phyloP scores from a whole-genome alignment of 2,113 vertebrate species.

The Myiopsitta monachus region DNA sequence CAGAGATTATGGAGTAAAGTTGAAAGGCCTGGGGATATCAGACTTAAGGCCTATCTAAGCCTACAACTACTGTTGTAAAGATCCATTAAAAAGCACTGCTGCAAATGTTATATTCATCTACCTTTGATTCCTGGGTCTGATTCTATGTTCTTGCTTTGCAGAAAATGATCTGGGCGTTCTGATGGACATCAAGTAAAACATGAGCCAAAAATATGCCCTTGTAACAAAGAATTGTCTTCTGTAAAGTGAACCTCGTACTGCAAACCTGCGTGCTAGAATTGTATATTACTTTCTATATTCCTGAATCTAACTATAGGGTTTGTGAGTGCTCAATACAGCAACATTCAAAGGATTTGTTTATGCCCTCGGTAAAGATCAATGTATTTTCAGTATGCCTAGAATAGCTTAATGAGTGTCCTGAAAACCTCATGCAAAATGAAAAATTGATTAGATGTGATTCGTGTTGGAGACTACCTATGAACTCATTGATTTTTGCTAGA shows the following conservation, averaged over 20 bases:
- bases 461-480: background rate
- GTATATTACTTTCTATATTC: background rate
- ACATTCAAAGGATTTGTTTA: slow-evolving; percentile 2
- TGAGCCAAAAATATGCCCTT: background rate
- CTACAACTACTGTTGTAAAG: background rate
- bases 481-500: slow-evolving; percentile 25
- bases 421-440: slow-evolving; percentile 1
- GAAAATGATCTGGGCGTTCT: background rate
- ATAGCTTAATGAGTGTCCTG: slow-evolving; percentile 15
- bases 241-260: background rate
- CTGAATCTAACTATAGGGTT: background rate
- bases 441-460: slow-evolving; percentile 39
- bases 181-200: background rate
- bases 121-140: background rate
- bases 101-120: background rate
- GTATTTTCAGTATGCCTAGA: slow-evolving; percentile 25
- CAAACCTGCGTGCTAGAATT: background rate
- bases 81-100: background rate
- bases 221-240: background rate
- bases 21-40: background rate
- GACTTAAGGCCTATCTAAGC: background rate
- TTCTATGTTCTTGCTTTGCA: background rate
- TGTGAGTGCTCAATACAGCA: background rate
- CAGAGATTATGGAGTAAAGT: background rate
- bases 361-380: slow-evolving; percentile 6